Conservation (phyloP, 2,888 invertebrate species). For the Tenthredo livida region DNA sequence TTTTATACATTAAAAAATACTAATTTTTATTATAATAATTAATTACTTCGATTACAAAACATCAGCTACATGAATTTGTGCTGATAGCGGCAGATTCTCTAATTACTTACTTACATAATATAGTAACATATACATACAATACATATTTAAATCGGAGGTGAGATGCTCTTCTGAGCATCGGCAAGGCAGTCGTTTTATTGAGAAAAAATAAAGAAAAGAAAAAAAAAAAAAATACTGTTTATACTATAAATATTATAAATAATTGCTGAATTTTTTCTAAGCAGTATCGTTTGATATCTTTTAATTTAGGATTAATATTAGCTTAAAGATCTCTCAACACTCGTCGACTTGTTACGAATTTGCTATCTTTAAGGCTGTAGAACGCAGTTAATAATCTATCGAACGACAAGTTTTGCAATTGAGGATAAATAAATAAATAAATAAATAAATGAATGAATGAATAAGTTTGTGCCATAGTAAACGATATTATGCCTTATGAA, state of each 20-base stretch:
- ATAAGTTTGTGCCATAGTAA: constrained; percentile 47
- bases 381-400: background rate
- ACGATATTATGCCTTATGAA: constrained; percentile 24
- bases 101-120: background rate
- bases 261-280: constrained; percentile 8
- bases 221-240: background rate
- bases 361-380: background rate
- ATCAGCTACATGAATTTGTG: background rate
- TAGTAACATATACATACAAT: constrained; percentile 39
- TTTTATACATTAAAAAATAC: background rate
- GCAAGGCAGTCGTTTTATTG: constrained; percentile 26
- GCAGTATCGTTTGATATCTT: constrained; percentile 7
- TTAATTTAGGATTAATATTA: background rate
- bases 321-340: background rate
- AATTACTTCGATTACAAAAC: background rate
- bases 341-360: background rate
- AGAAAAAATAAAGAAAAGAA: background rate
- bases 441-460: background rate
- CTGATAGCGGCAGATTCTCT: background rate
- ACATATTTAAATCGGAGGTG: background rate
- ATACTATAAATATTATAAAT: constrained; percentile 19
- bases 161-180: constrained; percentile 15
- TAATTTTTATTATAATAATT: background rate
- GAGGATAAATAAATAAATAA: background rate
- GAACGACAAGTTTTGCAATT: background rate